Base-by-base conservation (phyloP, 1,140 invertebrate genomes). In the Aradophagus sp. region DNA sequence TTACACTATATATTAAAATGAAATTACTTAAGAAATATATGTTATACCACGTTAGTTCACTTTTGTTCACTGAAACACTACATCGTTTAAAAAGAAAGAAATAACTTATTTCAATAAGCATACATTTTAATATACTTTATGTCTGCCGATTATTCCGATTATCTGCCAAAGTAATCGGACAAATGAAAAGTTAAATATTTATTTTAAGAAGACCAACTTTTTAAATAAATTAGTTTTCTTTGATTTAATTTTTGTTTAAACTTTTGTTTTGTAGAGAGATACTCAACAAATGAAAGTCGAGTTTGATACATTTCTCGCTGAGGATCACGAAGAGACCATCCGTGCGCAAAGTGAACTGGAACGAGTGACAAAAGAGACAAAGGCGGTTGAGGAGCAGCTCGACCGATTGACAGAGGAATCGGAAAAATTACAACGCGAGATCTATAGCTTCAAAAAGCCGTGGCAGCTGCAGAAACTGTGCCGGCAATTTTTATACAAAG, bases 271-370 rank as follows among this genome's bases (percentile, higher is more conserved):
- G 20, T 23, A 23, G 8, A 23, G 44, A 5, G 34, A 72, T 39
- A 89, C 88, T 68, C 82, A 86, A 26, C 84, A 84, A 31, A 89
- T 88, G 58, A 82, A 89, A 2, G 84, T 86, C 23, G 84, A 84
- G 39, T 91, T 91, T 66, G 89, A 91, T 71, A 86, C 89, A 47
- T 91, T 90, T 74, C 76, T 91, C 4, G 86, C 86, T 1, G 81
- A 88, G 36, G 89, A 91, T 74, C 88, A 91, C 62, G 14, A 29
- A 0, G 47, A 59, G 36, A 59, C 53, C 6, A 27, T 34, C 26
- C 11, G 11, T n/a, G 29, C 48, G 15, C 63, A 48, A 12, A 20
- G 36, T 12, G 34, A 59, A 72, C 87, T 88, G 0, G 87, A 90
- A 55, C 56, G 75, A 23, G 84, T 89, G 55, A 73, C 77, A 1